Percentiles rank a stretch among this genome's conserved stretches.
Conservation (phyloP, 2,888 invertebrate species). For the Molanna angustata region DNA sequence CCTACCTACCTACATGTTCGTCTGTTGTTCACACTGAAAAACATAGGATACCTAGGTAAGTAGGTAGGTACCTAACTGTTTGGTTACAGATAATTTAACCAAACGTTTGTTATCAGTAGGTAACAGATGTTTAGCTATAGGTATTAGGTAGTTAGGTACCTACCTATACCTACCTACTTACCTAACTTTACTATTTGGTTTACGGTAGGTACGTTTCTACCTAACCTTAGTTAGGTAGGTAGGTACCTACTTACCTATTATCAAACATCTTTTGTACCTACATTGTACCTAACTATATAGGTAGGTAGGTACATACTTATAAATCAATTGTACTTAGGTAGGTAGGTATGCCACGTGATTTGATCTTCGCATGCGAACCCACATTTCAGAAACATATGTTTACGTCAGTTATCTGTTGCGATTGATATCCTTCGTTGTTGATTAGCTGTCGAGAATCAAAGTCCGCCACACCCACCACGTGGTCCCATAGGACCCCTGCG, state of each 20-base stretch:
- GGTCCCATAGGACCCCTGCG: conserved; percentile 5
- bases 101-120: no score
- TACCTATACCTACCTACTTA: no score
- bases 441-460: no score
- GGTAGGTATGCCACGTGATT: background rate
- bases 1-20: background rate
- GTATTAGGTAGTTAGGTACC: no score
- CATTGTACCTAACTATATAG: background rate
- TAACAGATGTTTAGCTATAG: no score
- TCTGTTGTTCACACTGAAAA: background rate
- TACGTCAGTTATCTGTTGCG: no score
- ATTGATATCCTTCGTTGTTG: no score
- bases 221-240: background rate
- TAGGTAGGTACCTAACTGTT: background rate
- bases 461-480: conserved; percentile 16
- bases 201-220: background rate
- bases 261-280: background rate
- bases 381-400: no score
- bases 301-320: background rate
- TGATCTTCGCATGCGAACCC: no score
- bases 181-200: no score
- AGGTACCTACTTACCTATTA: background rate
- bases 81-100: no score
- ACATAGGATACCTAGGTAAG: background rate
- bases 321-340: background rate